Base-by-base conservation (phyloP, 2,797 vertebrate genomes). In the Coilia nasus region DNA sequence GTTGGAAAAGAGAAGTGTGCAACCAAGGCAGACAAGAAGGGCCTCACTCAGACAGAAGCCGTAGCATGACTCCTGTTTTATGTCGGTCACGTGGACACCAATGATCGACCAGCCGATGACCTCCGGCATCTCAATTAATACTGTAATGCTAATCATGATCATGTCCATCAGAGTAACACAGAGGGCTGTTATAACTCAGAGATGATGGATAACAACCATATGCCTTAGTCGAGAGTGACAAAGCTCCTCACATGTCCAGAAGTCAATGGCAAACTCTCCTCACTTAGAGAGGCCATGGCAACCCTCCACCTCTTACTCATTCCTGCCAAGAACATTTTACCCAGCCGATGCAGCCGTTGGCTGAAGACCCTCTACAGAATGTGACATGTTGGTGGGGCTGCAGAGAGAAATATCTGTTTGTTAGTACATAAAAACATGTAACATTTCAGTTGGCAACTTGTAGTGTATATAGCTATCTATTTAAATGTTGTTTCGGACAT, bases 171-270 rank as follows among this genome's bases (percentile, higher is more conserved):
- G 10, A 64, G 23, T 25, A 64, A 64, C 23, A 28, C 10, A 25
- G 11, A 64, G 62, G 21, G 17, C 57, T 6, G 19, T 21, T 64
- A 12, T 28, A 12, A 12, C 62, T 41, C 2, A 64, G 60, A 60
- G 60, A 28, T n/a, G n/a, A 19, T 75, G 67, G 67, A 59, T 54
- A 54, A 75, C 31, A 75, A 41, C 67, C 67, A 35, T 41, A 75
- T 75, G 67, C 67, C 67, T 75, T 84, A 81, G 71, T 84, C 71
- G 47, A 23, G 82, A 35, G 67, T 15, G 67, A 75, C 67, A 75
- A 75, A 17, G 67, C 67, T 75, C 67, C 67, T 35, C 67, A 41
- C 67, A 75, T 35, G 67, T 31, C 31, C 67, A 75, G 5, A 35
- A 75, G 67, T 35, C 67, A 75, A 17, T 35, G 28, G 67, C 67